phyloP scores from a whole-genome alignment of 2,888 invertebrate species.

The Ceraclea dissimilis region DNA sequence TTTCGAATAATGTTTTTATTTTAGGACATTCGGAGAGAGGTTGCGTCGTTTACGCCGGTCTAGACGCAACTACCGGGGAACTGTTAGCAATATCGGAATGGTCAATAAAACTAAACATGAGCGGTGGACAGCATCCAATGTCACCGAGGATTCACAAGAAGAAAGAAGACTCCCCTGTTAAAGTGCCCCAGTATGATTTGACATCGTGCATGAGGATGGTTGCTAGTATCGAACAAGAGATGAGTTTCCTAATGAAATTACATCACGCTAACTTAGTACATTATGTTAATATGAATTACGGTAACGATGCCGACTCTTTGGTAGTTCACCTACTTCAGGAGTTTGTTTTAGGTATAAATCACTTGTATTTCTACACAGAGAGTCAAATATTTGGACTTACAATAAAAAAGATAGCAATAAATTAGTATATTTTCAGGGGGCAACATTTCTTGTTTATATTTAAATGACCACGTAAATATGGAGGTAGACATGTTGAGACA shows the following conservation, averaged over 20 bases:
- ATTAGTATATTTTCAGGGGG: slow-evolving; percentile 28
- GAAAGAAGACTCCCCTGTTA: slow-evolving; percentile 23
- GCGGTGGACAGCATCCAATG: slow-evolving; percentile 32
- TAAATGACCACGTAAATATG: slow-evolving; percentile 44
- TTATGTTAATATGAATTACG: slow-evolving; percentile 65
- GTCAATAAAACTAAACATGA: slow-evolving; percentile 47
- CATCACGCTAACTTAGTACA: slow-evolving; percentile 66
- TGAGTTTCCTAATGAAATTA: slow-evolving; percentile 61
- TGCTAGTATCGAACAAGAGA: slow-evolving; percentile 67
- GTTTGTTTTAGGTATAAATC: slow-evolving; percentile 48
- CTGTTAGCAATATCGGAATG: slow-evolving; percentile 70
- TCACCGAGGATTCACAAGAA: slow-evolving; percentile 16
- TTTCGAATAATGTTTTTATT: neutral
- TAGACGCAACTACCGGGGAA: slow-evolving; percentile 68
- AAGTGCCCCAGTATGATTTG: slow-evolving; percentile 27
- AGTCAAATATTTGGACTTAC: slow-evolving; percentile 3
- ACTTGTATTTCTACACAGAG: no score
- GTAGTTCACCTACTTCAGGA: slow-evolving; percentile 63
- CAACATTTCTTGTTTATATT: slow-evolving; percentile 42
- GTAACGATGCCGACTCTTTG: slow-evolving; percentile 53
- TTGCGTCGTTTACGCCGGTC: slow-evolving; percentile 65
- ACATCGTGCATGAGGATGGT: slow-evolving; percentile 51
- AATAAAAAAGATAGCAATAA: neutral
- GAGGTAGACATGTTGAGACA: slow-evolving; percentile 52
- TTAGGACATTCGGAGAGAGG: slow-evolving; percentile 67